Conservation (phyloP, 1,140 invertebrate species). For the Penaeus indicus region DNA sequence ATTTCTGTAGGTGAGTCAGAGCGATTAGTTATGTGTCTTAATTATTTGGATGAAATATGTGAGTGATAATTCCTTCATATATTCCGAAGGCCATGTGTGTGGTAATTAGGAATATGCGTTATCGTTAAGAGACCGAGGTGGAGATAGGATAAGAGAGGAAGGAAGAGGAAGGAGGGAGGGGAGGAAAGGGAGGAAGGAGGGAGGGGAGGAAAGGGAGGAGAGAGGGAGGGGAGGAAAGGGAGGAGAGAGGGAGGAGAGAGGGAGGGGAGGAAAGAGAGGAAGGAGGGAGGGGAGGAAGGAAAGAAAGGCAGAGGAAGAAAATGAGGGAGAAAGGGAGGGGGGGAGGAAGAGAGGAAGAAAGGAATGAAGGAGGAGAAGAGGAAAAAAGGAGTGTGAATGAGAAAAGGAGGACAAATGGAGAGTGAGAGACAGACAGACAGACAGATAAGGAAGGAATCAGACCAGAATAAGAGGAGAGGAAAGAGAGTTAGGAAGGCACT, state of each 20-base stretch:
- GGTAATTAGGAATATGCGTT: too few species aligned
- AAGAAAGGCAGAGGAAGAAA: background rate
- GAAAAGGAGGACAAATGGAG: background rate
- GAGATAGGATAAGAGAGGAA: too few species aligned
- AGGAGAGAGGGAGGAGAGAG: too few species aligned
- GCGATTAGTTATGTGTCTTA: too few species aligned
- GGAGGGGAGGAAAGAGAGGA: background rate
- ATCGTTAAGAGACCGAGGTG: too few species aligned
- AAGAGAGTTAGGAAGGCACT: background rate
- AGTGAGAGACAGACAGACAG: background rate
- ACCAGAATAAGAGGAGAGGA: background rate
- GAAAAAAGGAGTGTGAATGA: constrained; percentile 6
- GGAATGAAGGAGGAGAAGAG: background rate
- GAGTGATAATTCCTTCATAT: too few species aligned
- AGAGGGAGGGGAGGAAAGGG: background rate
- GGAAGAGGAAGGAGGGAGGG: background rate
- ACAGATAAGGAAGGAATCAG: background rate
- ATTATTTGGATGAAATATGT: too few species aligned
- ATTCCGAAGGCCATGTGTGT: too few species aligned
- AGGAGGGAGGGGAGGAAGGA: background rate
- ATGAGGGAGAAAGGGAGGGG: too few species aligned
- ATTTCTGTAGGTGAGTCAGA: too few species aligned
- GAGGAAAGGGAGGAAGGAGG: too few species aligned
- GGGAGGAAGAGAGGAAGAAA: background rate
- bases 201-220: background rate